Conservation (phyloP, 2,113 vertebrate species). For the Elachura formosa region DNA sequence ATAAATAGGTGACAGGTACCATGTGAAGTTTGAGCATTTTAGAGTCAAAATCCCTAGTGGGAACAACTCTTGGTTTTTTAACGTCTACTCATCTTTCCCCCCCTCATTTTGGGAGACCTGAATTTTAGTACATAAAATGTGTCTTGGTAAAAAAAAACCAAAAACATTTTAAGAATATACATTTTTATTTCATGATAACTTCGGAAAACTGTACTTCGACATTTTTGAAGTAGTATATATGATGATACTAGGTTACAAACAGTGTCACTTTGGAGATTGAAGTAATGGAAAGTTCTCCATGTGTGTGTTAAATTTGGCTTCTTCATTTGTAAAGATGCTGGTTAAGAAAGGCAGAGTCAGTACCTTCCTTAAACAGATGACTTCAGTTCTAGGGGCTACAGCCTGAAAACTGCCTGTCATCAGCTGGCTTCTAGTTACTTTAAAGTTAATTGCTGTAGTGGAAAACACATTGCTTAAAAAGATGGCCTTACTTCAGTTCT, state of each 20-base stretch:
- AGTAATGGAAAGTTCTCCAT: not conserved
- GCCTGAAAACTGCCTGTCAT: not conserved
- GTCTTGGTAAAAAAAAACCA: not conserved
- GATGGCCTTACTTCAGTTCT: not conserved
- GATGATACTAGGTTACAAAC: not conserved
- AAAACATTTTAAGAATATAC: not conserved
- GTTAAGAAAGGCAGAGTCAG: not conserved
- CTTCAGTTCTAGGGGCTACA: not conserved
- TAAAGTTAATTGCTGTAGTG: not conserved
- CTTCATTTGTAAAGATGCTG: not conserved
- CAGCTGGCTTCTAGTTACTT: constrained; percentile 2
- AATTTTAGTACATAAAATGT: not conserved
- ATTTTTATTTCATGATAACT: not conserved
- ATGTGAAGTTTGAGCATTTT: not conserved
- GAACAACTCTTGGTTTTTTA: not conserved
- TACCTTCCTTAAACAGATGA: not conserved
- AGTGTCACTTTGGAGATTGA: not conserved
- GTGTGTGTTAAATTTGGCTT: not conserved
- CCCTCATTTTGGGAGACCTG: not conserved
- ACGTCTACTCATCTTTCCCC: not conserved
- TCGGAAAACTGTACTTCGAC: not conserved
- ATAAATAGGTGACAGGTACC: not conserved
- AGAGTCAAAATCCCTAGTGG: not conserved
- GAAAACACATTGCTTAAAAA: not conserved
- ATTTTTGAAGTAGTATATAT: not conserved